Conservation (phyloP, 2,797 vertebrate genomes). For the Thaleichthys pacificus region DNA sequence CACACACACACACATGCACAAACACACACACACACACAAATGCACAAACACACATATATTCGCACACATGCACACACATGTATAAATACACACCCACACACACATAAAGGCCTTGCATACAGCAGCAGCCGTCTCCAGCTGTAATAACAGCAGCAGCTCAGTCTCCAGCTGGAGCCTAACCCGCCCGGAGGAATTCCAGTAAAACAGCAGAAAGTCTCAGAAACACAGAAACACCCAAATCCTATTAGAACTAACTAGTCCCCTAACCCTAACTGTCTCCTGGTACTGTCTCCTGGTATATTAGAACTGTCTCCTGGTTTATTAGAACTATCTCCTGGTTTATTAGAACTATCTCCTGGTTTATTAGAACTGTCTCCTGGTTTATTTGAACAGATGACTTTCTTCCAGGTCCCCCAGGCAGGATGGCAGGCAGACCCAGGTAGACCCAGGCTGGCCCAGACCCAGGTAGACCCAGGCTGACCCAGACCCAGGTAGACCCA, state of each 20-base stretch:
- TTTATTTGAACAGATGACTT: constrained; percentile 27
- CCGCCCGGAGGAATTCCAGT: constrained; percentile 25
- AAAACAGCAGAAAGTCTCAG: constrained; percentile 28
- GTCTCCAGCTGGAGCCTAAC: constrained; percentile 25
- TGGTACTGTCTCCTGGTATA: constrained; percentile 25
- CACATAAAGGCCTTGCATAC: constrained; percentile 2
- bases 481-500: too few relatives aligned
- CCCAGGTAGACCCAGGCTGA: too few relatives aligned
- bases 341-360: constrained; percentile 24
- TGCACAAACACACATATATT: background rate
- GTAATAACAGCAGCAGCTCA: constrained; percentile 26
- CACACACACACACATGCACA: background rate
- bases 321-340: constrained; percentile 15
- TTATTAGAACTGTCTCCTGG: constrained; percentile 21
- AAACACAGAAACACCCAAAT: constrained; percentile 16
- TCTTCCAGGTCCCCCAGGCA: constrained; percentile 12
- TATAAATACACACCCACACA: background rate
- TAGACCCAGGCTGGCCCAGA: too few relatives aligned
- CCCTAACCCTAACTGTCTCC: constrained; percentile 5
- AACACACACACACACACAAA: background rate
- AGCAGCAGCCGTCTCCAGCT: constrained; percentile 11
- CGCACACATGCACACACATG: background rate
- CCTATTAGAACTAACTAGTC: constrained; percentile 33
- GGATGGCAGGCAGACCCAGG: background rate
- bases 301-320: constrained; percentile 17